Evolutionary conservation across 2,113 vertebrate genomes (phyloP).

Genomic region (Leiothrix lutea): DNA sequence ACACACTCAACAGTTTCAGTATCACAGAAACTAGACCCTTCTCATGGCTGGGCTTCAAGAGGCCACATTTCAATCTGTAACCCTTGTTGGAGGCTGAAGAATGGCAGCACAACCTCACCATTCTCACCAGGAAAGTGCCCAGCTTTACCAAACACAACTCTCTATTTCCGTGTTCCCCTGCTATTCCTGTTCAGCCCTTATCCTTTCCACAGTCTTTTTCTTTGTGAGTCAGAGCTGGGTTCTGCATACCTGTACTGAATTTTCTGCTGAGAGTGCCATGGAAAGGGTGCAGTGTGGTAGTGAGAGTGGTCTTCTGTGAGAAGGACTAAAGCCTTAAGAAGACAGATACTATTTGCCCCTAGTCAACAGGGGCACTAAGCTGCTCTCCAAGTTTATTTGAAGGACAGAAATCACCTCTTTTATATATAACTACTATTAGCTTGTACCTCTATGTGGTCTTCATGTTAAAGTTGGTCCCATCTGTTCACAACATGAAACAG

Average conservation of each 20-base stretch:
- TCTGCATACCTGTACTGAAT: background rate
- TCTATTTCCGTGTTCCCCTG: background rate
- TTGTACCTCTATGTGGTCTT: background rate
- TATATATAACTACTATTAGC: background rate
- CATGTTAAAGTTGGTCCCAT: background rate
- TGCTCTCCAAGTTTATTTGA: background rate
- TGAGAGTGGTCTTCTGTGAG: background rate
- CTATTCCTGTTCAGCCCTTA: background rate
- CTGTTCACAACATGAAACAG: background rate
- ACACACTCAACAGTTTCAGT: background rate
- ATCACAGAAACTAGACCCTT: background rate
- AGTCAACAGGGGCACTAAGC: background rate
- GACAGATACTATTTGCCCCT: background rate
- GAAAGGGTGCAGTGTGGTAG: fast-evolving
- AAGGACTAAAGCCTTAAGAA: fast-evolving
- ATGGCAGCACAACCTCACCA: background rate
- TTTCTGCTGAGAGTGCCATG: background rate
- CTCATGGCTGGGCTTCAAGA: background rate
- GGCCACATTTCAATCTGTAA: background rate
- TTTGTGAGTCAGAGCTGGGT: background rate
- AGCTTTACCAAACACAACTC: background rate
- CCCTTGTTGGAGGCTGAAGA: background rate
- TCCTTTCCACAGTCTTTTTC: background rate
- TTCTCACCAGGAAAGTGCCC: background rate
- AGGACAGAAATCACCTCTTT: background rate